These are phyloP conservation scores for Porites evermanni DNA, from an alignment of 92 coral and sea anemone species.

Conservation along the genomic window DNA sequence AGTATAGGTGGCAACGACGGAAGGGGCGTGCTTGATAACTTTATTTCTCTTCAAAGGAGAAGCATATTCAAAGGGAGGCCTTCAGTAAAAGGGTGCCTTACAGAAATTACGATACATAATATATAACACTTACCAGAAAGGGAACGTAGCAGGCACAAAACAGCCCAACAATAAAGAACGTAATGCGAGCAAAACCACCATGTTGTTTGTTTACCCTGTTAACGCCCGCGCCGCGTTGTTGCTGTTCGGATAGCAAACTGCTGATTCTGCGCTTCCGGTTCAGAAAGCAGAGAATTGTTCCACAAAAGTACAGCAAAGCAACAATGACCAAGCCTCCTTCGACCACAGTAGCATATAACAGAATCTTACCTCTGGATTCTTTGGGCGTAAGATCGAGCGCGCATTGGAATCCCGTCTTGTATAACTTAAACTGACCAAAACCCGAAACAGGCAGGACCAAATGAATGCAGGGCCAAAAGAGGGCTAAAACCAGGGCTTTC, in stretches of 20 bases:
- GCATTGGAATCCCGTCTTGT: conserved; percentile 78
- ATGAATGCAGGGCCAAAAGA: conserved; percentile 77
- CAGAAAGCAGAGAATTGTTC: conserved; percentile 55
- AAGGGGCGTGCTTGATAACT: too few relatives aligned
- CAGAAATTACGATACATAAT: too few relatives aligned
- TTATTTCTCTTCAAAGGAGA: too few relatives aligned
- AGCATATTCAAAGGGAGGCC: too few relatives aligned
- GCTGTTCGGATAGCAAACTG: conserved; percentile 67
- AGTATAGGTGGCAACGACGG: too few relatives aligned
- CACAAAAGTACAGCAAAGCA: conserved; percentile 74
- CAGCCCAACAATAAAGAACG: conserved; percentile 74
- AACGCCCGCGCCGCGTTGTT: conserved; percentile 70
- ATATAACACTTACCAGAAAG: conserved; percentile 80
- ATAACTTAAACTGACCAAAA: conserved; percentile 79
- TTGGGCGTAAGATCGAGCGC: conserved; percentile 75
- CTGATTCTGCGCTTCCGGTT: conserved; percentile 65
- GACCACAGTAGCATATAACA: conserved; percentile 72
- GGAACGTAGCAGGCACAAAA: conserved; percentile 88
- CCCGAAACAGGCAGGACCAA: conserved; percentile 74
- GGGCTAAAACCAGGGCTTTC: conserved; percentile 55
- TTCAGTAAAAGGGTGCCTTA: too few relatives aligned
- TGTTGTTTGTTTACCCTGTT: conserved; percentile 59
- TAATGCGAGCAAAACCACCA: conserved; percentile 83
- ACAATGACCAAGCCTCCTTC: conserved; percentile 77
- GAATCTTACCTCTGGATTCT: conserved; percentile 45